Evolutionary conservation across 2,797 vertebrate species (phyloP).

Genomic region (Falco naumanni): DNA sequence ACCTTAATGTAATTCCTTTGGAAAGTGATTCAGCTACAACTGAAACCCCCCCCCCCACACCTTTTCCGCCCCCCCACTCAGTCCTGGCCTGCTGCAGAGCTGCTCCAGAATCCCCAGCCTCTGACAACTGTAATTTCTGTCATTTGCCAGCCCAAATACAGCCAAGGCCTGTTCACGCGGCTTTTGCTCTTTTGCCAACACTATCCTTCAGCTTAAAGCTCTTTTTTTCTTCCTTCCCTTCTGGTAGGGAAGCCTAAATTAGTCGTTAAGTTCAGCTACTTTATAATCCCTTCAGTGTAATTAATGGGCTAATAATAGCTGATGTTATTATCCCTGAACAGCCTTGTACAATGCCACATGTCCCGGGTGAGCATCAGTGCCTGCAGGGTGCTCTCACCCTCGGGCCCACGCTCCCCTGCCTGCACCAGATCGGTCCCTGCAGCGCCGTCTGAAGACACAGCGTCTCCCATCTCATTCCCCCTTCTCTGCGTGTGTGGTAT

Average conservation of each 20-base stretch:
- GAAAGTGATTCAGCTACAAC: background rate
- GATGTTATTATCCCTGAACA: background rate
- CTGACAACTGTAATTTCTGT: background rate
- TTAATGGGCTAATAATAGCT: slow-evolving; percentile 19
- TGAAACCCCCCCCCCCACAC: too few species aligned
- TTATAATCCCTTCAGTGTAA: background rate
- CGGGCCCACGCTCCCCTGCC: rapidly evolving
- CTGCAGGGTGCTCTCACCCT: background rate
- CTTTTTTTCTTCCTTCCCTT: background rate
- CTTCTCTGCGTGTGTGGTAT: rapidly evolving
- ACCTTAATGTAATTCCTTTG: background rate
- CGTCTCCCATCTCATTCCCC: background rate
- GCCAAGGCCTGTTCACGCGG: background rate
- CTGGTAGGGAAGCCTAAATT: background rate
- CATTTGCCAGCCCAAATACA: background rate
- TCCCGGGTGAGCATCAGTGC: background rate
- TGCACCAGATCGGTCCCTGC: background rate
- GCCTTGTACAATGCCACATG: background rate
- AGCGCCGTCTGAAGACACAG: rapidly evolving
- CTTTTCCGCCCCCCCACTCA: too few species aligned
- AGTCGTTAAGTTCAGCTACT: background rate
- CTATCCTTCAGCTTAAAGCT: background rate
- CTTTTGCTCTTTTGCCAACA: background rate
- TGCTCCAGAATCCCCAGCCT: background rate
- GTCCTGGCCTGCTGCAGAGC: background rate